Evolutionary conservation across 2,113 vertebrate genomes (phyloP), one percentile per base, ranked within the genome.

Genomic region (Toxotes chatareus): DNA sequence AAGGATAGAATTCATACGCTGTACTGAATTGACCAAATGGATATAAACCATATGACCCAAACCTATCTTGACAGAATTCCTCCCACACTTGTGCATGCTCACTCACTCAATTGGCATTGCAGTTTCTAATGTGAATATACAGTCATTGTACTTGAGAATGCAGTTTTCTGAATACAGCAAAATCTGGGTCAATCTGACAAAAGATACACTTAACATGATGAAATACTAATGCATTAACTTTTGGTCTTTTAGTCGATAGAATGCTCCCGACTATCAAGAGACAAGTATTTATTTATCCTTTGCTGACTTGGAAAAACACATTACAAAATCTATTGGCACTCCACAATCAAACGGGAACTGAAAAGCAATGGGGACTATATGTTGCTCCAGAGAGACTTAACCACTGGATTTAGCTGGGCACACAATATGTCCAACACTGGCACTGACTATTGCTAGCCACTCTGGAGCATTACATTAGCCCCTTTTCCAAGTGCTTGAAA

Each of bases 391-490:
- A 76, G 38, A 17, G 57, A 73, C 34, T 51, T 46, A 31, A 79
- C 67, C n/a, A 55, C 40, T 73, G 73, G 55, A 80, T 78, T 78
- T 40, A 73, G 32, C 70, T 42, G 31, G 31, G 38, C 31, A 67
- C 65, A 74, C 51, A 74, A 38, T 38, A 55, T 23, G 55, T 49
- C 73, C 53, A 71, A 70, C 60, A 57, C 36, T 62, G 60, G 63
- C 73, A 74, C 17, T 9, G 63, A 27, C 17, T 40, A 46, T 13
- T 1, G 7, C 44, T 49, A 61, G 38, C 53, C 56, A 61, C 40
- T 67, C 61, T 14, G 56, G 11, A 83, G 55, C 40, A 57, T 77
- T 78, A 64, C 17, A 27, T 34, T 42, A 40, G 70, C 51, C 34
- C 31, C 12, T 44, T 57, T 67, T 74, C 19, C 27, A 79, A 76